Evolutionary conservation across 2,888 invertebrate species (phyloP).

Genomic region (Scaptomyza polygonia): DNA sequence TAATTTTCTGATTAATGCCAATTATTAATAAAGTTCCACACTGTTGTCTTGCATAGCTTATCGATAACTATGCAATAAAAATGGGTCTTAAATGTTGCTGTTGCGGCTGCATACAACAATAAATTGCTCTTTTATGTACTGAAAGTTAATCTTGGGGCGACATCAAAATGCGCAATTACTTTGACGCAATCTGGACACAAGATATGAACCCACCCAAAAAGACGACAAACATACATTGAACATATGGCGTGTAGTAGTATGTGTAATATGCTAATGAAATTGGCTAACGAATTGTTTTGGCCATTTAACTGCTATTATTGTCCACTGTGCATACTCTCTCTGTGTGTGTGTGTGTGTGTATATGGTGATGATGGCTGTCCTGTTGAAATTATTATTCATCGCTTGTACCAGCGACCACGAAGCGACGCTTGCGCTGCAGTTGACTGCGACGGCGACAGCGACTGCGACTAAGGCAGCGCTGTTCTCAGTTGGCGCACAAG

Average conservation of each 20-base stretch:
- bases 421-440: slow-evolving; percentile 1
- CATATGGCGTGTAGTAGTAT: slow-evolving; percentile 22
- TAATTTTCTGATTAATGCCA: background rate
- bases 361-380: slow-evolving; percentile 31
- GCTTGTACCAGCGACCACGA: slow-evolving; percentile 61
- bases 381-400: slow-evolving; percentile 77
- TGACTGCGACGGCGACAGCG: slow-evolving; percentile 14
- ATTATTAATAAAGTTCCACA: background rate
- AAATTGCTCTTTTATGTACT: slow-evolving; percentile 35
- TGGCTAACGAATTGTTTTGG: slow-evolving; percentile 61
- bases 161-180: slow-evolving; percentile 41
- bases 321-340: slow-evolving; percentile 56
- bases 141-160: slow-evolving; percentile 15
- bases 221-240: too few species aligned
- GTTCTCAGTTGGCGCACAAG: slow-evolving; percentile 68
- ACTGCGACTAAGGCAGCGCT: slow-evolving; percentile 22
- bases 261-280: slow-evolving; percentile 54
- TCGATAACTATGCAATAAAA: slow-evolving; percentile 34
- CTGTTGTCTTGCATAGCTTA: slow-evolving; percentile 11
- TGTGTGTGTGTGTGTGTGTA: background rate
- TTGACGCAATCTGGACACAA: slow-evolving; percentile 47
- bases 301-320: slow-evolving; percentile 70
- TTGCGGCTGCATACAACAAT: background rate
- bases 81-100: slow-evolving; percentile 18
- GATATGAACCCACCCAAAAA: slow-evolving; percentile 22